phyloP scores from a whole-genome alignment of 1,140 invertebrate genomes.

The Drosophila bifasciata region DNA sequence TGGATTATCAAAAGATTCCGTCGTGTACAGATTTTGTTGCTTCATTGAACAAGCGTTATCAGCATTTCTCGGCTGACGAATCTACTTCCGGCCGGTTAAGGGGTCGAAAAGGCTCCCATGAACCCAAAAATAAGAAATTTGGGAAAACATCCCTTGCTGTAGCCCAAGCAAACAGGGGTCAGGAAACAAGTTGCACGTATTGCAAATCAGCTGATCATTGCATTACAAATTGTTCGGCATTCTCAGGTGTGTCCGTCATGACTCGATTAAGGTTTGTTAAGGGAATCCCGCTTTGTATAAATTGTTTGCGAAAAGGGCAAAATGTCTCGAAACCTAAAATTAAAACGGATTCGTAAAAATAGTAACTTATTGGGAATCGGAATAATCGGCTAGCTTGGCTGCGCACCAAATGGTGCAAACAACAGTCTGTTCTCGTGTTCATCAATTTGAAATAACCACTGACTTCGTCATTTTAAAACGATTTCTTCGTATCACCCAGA shows the following conservation, averaged over 20 bases:
- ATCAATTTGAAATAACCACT: too few species aligned
- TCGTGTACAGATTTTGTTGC: too few species aligned
- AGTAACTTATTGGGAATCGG: too few species aligned
- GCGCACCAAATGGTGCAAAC: too few species aligned
- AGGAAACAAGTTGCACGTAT: background rate
- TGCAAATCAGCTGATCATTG: background rate
- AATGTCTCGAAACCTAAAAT: too few species aligned
- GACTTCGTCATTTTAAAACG: too few species aligned
- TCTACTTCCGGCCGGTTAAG: background rate
- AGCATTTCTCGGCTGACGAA: slow-evolving; percentile 12
- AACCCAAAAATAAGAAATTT: background rate
- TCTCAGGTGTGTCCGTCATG: background rate
- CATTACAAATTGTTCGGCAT: background rate
- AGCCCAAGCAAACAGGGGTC: background rate
- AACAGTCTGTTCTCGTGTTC: too few species aligned
- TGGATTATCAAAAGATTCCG: slow-evolving; percentile 24
- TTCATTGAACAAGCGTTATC: slow-evolving; percentile 7
- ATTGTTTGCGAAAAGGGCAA: slow-evolving; percentile 8
- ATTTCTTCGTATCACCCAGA: too few species aligned
- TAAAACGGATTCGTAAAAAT: too few species aligned
- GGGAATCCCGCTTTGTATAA: background rate
- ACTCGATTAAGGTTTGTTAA: background rate
- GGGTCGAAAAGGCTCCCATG: background rate
- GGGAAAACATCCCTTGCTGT: background rate
- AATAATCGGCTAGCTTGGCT: too few species aligned